Base-by-base conservation (phyloP, 2,113 vertebrate species). In the Rhagologus leucostigma region DNA sequence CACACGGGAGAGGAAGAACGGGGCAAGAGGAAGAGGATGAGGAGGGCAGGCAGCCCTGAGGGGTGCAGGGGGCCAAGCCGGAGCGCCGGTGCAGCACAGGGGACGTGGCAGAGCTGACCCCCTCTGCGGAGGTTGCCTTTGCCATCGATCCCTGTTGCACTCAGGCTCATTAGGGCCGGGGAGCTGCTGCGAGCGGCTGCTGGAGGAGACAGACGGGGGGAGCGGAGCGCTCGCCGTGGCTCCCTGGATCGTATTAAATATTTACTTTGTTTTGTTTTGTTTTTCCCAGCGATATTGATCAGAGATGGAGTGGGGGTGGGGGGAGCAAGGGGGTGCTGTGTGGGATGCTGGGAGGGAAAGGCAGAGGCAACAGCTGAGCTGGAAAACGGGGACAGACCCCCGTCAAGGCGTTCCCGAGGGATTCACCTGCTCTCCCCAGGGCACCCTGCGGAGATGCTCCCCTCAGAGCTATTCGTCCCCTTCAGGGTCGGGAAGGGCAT, bases 191-290 rank as follows among this genome's bases (percentile, higher is more conserved):
- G 62, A 93, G 88, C 11, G 82, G 94, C 95, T 89, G 85, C 84
- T 56, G 56, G 76, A 88, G 63, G 71, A 94, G 96, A 82, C 89
- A 84, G 90, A 63, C 84, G 53, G 87, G 96, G 90, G 82, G 42
- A 44, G 42, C 42, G 42, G 89, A 82, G 94, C 16, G 29, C 68
- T 90, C 53, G 18, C 85, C 52, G 84, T 73, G 93, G 83, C 92
- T 95, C 96, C 95, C 96, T 90, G 95, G 93, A 92, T 92, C 84
- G 59, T 90, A 97, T 97, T 96, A 97, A 97, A 97, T 97, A 97
- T 97, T 97, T 95, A 97, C 96, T 95, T 95, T 96, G 96, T 96
- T 97, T 90, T 93, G 96, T 95, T 94, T 89, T 96, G 93, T 93
- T 95, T 95, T 92, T 93, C 95, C 86, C 93, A 80, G 95, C 90